Evolutionary conservation across 2,113 vertebrate genomes (phyloP).

Genomic region (Tragelaphus strepsiceros): DNA sequence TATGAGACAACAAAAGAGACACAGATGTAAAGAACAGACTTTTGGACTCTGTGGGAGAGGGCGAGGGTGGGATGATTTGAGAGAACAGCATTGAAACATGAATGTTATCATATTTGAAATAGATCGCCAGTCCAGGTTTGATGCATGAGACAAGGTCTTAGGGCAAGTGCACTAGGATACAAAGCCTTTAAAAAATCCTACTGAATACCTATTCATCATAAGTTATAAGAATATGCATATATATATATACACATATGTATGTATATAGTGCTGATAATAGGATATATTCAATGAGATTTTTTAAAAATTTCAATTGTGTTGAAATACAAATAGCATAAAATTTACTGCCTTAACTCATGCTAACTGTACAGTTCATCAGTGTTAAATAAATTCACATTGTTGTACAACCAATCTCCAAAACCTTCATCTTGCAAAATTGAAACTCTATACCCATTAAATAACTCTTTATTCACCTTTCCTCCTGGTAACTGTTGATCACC

Average conservation of each 20-base stretch:
- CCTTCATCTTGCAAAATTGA: background rate
- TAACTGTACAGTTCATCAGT: background rate
- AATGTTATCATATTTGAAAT: too few species aligned
- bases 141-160: too few species aligned
- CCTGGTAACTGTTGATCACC: background rate
- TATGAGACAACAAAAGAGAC: too few species aligned
- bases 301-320: background rate
- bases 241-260: background rate
- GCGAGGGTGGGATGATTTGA: too few species aligned
- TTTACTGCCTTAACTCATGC: background rate
- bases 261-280: background rate
- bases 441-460: background rate
- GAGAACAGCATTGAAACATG: too few species aligned
- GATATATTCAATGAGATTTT: background rate
- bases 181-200: background rate
- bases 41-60: too few species aligned
- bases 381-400: background rate
- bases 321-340: background rate
- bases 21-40: too few species aligned
- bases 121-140: too few species aligned
- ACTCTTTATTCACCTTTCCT: background rate
- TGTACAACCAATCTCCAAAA: background rate
- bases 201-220: background rate
- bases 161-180: background rate
- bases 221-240: background rate